phyloP scores from a whole-genome alignment of 64 coral and sea anemone genomes.

The Montipora capricornis region DNA sequence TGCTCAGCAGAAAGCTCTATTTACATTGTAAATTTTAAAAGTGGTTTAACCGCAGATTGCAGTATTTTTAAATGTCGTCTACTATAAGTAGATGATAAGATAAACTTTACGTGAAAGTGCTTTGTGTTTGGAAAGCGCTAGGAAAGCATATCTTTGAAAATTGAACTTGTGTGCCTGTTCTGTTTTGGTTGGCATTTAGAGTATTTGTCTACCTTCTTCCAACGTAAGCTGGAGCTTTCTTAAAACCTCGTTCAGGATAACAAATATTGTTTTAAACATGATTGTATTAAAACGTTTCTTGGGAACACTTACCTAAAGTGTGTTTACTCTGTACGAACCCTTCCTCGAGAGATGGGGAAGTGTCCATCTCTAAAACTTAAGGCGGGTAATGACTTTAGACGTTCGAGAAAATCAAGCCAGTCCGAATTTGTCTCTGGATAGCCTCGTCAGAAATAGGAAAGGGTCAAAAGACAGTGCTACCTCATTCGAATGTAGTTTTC shows the following conservation, averaged over 20 bases:
- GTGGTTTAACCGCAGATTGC: background rate
- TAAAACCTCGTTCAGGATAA: background rate
- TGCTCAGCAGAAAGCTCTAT: background rate
- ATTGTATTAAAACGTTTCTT: too few relatives aligned
- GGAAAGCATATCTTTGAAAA: background rate
- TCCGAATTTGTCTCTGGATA: too few relatives aligned
- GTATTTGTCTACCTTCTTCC: background rate
- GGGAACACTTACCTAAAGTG: too few relatives aligned
- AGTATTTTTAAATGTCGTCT: background rate
- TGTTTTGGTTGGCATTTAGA: background rate
- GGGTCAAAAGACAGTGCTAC: too few relatives aligned
- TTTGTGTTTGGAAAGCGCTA: background rate
- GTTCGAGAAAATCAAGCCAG: too few relatives aligned
- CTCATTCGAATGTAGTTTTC: too few relatives aligned
- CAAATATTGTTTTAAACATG: too few relatives aligned
- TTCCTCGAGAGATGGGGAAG: too few relatives aligned
- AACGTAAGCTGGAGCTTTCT: background rate
- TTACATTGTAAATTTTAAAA: constrained; percentile 13
- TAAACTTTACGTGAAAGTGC: background rate
- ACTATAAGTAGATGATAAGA: background rate
- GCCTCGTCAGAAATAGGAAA: too few relatives aligned
- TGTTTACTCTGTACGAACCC: too few relatives aligned
- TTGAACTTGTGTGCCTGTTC: background rate
- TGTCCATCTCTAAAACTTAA: too few relatives aligned
- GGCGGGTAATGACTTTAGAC: too few relatives aligned